A percentile compares a stretch with the other conserved stretches of the same genome.
Evolutionary conservation across 1,140 invertebrate genomes (phyloP).

Genomic region (Papilio polyxenes): DNA sequence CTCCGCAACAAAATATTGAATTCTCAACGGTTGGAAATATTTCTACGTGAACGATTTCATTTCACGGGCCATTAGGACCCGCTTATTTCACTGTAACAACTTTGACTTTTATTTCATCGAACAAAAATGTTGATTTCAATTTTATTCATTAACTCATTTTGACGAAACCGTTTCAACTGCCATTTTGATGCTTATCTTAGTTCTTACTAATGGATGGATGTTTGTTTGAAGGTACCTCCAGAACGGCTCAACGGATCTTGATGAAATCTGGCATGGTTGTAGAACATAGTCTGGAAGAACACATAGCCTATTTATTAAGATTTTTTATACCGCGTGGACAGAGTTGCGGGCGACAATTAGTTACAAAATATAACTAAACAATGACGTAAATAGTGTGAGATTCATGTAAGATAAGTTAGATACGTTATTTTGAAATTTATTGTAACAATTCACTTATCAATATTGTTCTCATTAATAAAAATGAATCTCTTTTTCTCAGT

Average conservation of each 20-base stretch:
- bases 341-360: no score
- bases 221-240: no score
- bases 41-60: conserved; percentile 66
- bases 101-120: conserved; percentile 40
- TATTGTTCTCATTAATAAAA: not conserved
- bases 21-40: conserved; percentile 52
- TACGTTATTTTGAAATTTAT: no score
- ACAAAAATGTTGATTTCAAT: conserved; percentile 43
- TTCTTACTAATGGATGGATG: no score
- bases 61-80: conserved; percentile 62
- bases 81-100: conserved; percentile 50
- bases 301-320: no score
- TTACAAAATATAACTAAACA: no score
- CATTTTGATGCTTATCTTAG: not conserved
- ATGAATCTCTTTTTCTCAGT: not conserved
- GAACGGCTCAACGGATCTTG: no score
- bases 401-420: no score
- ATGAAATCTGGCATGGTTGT: no score
- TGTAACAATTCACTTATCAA: not conserved
- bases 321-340: no score
- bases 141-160: conserved; percentile 14
- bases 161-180: not conserved
- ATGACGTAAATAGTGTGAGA: no score
- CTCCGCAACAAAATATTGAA: conserved; percentile 63
- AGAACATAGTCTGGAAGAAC: no score